Evolutionary conservation across 2,797 vertebrate genomes (phyloP).

Genomic region (Eulemur coronatus): DNA sequence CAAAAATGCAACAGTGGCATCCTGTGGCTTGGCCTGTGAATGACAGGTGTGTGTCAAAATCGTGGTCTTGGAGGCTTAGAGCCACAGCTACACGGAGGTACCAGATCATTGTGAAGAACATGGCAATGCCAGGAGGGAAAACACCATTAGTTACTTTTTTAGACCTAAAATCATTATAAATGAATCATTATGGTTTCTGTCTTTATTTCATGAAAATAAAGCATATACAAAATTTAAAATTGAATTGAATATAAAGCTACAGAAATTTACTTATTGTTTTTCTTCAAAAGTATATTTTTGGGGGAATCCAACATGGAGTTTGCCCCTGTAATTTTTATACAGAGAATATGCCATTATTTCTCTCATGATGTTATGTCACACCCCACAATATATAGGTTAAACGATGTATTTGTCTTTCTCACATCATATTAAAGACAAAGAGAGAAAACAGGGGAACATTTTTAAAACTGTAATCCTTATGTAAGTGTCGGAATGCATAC

Average conservation of each 20-base stretch:
- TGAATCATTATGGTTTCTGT: not conserved
- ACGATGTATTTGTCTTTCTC: not conserved
- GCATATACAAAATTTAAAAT: not conserved
- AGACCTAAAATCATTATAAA: not conserved
- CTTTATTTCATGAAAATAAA: not conserved
- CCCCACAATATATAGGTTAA: not conserved
- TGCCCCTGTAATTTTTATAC: not conserved
- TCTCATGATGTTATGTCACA: not conserved
- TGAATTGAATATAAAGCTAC: not conserved
- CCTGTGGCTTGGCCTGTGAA: slow-evolving; percentile 79
- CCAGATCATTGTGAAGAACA: not conserved
- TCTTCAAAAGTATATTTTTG: not conserved
- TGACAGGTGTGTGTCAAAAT: slow-evolving; percentile 62
- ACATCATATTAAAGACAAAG: not conserved
- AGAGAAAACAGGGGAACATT: not conserved
- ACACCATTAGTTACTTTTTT: not conserved
- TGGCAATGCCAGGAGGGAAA: not conserved
- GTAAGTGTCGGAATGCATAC: not conserved
- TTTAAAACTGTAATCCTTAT: not conserved
- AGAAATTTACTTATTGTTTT: not conserved
- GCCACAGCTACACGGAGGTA: rapidly evolving
- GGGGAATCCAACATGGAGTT: not conserved
- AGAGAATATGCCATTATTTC: not conserved
- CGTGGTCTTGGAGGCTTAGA: rapidly evolving
- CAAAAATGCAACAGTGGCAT: slow-evolving; percentile 82